These are phyloP conservation scores for Porites evermanni DNA, from an alignment of 92 coral and sea anemone genomes.

Conservation along the genomic window DNA sequence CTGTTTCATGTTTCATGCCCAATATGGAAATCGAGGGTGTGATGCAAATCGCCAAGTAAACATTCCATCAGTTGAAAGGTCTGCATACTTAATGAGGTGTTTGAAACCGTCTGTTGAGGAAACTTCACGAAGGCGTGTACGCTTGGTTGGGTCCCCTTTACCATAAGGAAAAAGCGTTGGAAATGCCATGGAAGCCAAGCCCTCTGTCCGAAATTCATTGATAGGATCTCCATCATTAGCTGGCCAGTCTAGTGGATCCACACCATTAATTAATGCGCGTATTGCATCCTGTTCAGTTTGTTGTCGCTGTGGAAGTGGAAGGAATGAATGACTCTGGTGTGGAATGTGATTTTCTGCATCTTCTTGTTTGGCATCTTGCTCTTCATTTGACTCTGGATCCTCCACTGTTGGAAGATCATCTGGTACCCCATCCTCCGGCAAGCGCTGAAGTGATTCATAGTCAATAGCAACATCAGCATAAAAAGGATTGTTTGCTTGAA, in stretches of 20 bases:
- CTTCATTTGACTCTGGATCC: neutral
- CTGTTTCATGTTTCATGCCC: no score
- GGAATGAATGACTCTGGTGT: neutral
- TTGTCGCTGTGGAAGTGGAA: neutral
- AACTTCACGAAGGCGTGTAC: neutral
- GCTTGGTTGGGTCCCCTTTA: conserved; percentile 24
- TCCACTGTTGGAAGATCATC: neutral
- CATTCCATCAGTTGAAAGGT: neutral
- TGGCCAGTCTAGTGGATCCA: neutral
- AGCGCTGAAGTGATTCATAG: neutral
- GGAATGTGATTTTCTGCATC: no score
- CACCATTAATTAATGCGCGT: neutral
- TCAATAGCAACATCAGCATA: neutral
- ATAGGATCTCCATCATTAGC: no score
- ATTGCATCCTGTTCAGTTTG: neutral
- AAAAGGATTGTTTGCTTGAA: neutral
- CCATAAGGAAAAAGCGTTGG: conserved; percentile 56
- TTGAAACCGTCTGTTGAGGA: conserved; percentile 6
- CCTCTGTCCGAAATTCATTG: neutral
- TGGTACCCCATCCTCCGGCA: neutral
- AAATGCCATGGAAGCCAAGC: conserved; percentile 55
- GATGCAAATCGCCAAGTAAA: neutral
- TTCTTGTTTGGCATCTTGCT: no score
- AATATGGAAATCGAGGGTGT: neutral
- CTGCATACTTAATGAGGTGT: neutral